A percentile compares a stretch with the other conserved stretches of the same genome.
Conservation (phyloP, 2,888 invertebrate species). For the Drosophila suboccidentalis region DNA sequence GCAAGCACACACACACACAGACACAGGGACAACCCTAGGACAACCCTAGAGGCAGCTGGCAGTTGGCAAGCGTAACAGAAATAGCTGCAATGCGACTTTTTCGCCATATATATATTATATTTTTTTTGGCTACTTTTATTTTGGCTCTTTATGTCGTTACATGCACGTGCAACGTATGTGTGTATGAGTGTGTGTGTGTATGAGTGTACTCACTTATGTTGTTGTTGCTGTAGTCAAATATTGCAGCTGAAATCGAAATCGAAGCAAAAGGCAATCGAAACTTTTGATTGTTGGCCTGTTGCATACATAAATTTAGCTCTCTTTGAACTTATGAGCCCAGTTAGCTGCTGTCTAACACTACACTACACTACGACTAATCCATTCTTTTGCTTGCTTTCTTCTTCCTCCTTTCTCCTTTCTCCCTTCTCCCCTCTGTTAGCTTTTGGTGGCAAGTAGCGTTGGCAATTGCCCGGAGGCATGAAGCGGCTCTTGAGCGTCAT, state of each 20-base stretch:
- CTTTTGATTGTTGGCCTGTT: slow-evolving; percentile 56
- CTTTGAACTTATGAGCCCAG: slow-evolving; percentile 58
- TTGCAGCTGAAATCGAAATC: slow-evolving; percentile 60
- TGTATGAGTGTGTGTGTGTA: slow-evolving; percentile 24
- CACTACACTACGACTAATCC: not conserved
- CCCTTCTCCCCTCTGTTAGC: not conserved
- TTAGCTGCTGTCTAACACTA: slow-evolving; percentile 15
- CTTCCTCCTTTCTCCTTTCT: not conserved
- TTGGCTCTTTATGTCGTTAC: slow-evolving; percentile 52
- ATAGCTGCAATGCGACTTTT: slow-evolving; percentile 81
- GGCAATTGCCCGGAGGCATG: slow-evolving; percentile 65
- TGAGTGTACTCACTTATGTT: slow-evolving; percentile 6
- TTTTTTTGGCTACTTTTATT: slow-evolving; percentile 41
- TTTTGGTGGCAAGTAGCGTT: slow-evolving; percentile 45
- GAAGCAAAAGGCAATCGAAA: slow-evolving; percentile 44
- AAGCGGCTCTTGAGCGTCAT: slow-evolving; percentile 69
- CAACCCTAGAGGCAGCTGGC: slow-evolving; percentile 42
- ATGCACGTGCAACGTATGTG: slow-evolving; percentile 59
- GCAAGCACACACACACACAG: slow-evolving; percentile 38
- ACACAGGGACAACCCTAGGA: slow-evolving; percentile 8
- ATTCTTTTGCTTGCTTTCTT: not conserved
- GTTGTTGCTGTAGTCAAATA: slow-evolving; percentile 45
- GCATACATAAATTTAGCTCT: slow-evolving; percentile 59
- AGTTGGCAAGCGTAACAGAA: slow-evolving; percentile 80
- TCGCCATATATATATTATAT: slow-evolving; percentile 38